Conservation (phyloP, 2,888 invertebrate species). For the Furcula furcula region DNA sequence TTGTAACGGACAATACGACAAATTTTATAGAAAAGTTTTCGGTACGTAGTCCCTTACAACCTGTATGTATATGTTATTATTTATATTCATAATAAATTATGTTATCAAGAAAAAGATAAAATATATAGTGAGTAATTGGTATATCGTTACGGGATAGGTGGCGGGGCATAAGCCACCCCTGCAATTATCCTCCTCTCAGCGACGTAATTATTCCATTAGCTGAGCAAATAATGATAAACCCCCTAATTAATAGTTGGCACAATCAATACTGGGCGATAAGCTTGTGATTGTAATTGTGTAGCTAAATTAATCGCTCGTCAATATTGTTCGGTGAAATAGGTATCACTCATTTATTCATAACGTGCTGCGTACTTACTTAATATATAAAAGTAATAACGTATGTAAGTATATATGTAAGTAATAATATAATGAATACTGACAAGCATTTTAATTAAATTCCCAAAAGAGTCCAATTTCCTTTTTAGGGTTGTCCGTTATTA, state of each 20-base stretch:
- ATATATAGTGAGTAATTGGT: slow-evolving; percentile 40
- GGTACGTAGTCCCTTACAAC: no score
- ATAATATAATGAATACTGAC: slow-evolving; percentile 27
- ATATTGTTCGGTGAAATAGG: background rate
- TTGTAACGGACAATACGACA: no score
- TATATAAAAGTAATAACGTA: background rate
- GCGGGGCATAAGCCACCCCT: slow-evolving; percentile 29
- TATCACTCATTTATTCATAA: no score
- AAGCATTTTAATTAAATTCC: slow-evolving; percentile 52
- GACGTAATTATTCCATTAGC: slow-evolving; percentile 71
- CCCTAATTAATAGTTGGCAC: slow-evolving; percentile 47
- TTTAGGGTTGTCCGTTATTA: slow-evolving; percentile 45
- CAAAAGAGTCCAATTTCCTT: slow-evolving; percentile 39
- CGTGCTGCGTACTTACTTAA: no score
- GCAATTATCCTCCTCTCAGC: slow-evolving; percentile 53
- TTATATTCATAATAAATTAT: no score
- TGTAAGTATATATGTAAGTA: background rate
- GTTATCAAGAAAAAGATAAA: no score
- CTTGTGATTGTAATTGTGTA: slow-evolving; percentile 14
- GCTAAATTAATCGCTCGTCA: slow-evolving; percentile 2
- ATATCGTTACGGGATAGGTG: slow-evolving; percentile 33
- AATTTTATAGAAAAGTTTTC: no score
- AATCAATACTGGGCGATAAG: slow-evolving; percentile 15
- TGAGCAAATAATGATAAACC: slow-evolving; percentile 71
- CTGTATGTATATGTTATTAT: no score